Conservation (phyloP, 2,888 invertebrate genomes). For the Andrena praecox region DNA sequence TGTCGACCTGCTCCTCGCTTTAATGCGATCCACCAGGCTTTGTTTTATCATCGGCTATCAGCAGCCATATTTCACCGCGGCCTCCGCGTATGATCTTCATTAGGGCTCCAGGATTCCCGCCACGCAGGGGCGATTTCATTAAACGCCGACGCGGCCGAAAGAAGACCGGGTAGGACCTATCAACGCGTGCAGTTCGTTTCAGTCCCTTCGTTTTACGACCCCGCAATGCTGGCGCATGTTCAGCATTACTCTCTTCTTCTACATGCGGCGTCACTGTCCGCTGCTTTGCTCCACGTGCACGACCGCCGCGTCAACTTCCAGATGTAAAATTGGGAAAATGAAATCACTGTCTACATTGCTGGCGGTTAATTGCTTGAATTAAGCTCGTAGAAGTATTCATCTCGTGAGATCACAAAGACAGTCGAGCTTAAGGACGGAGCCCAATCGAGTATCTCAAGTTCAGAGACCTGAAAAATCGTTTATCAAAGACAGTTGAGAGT, state of each 20-base stretch:
- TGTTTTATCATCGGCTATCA: slow-evolving; percentile 62
- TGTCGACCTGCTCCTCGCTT: slow-evolving; percentile 21
- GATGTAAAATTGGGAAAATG: slow-evolving; percentile 76
- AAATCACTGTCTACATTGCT: slow-evolving; percentile 79
- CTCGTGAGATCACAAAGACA: too few species aligned
- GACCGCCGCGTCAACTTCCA: neutral
- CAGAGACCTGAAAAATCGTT: too few species aligned
- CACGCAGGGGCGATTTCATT: slow-evolving; percentile 74
- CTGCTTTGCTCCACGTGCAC: neutral
- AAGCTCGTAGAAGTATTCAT: slow-evolving; percentile 15
- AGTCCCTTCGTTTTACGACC: slow-evolving; percentile 81
- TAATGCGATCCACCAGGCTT: slow-evolving; percentile 48
- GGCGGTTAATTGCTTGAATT: slow-evolving; percentile 66
- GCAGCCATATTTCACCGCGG: slow-evolving; percentile 51
- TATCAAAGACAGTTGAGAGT: too few species aligned
- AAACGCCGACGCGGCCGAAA: slow-evolving; percentile 59
- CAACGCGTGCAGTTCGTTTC: slow-evolving; percentile 80
- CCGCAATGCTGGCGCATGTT: slow-evolving; percentile 72
- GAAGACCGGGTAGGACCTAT: slow-evolving; percentile 76
- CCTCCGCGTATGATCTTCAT: slow-evolving; percentile 73
- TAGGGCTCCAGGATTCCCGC: slow-evolving; percentile 74
- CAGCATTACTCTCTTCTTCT: slow-evolving; percentile 79
- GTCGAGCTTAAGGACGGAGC: too few species aligned
- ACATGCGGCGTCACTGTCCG: slow-evolving; percentile 12
- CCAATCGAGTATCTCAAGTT: too few species aligned